Evolutionary conservation across 2,797 vertebrate genomes (phyloP).

Genomic region (Tolypeutes matacus): DNA sequence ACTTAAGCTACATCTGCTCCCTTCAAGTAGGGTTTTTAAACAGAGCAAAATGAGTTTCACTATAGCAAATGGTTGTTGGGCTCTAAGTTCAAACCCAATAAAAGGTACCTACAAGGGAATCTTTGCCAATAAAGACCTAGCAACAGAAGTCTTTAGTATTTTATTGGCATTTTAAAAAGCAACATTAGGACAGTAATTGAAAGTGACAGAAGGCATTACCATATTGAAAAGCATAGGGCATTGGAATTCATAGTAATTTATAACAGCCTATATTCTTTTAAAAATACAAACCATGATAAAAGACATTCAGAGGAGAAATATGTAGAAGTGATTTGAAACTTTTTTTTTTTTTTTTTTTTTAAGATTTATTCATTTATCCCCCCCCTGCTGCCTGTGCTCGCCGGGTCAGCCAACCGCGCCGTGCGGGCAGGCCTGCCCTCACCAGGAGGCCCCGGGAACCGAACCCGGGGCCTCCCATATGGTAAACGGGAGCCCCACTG

Average conservation of each 20-base stretch:
- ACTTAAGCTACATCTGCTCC: no score
- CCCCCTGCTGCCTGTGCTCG: no score
- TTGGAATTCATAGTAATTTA: not conserved
- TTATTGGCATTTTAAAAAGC: slow-evolving; percentile 36
- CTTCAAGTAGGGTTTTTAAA: not conserved
- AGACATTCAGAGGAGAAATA: not conserved
- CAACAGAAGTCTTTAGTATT: not conserved
- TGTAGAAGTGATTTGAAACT: not conserved
- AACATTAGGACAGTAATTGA: not conserved
- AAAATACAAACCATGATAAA: not conserved
- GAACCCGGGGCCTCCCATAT: no score
- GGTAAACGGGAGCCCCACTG: no score
- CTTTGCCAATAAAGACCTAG: not conserved
- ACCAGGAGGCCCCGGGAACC: no score
- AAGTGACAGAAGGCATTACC: slow-evolving; percentile 35
- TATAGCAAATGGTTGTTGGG: not conserved
- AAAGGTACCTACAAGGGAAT: not conserved
- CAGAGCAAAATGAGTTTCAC: not conserved
- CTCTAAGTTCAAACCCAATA: slow-evolving; percentile 19
- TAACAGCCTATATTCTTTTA: not conserved
- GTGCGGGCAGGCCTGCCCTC: no score
- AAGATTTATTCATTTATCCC: no score
- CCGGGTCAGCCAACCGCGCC: no score
- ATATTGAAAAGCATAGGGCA: not conserved
- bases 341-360: no score